These are phyloP conservation scores for Istiophorus platypterus DNA, from an alignment of 2,113 vertebrate genomes.

Conservation along the genomic window DNA sequence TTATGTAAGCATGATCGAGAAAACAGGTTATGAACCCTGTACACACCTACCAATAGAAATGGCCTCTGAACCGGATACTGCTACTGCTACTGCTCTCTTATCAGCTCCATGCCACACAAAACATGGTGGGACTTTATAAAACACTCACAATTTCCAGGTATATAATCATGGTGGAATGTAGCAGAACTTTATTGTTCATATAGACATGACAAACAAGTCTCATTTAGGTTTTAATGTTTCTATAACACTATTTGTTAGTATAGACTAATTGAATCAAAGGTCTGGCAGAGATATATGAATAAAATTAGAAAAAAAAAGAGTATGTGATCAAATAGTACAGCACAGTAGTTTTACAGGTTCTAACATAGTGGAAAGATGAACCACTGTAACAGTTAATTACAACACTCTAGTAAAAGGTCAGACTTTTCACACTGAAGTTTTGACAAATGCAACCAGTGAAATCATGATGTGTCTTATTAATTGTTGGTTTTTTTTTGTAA, in stretches of 20 bases:
- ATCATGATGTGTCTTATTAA: background rate
- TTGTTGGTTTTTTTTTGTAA: background rate
- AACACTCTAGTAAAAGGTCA: background rate
- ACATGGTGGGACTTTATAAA: background rate
- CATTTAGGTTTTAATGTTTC: background rate
- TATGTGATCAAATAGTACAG: background rate
- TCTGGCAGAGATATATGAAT: too few species aligned
- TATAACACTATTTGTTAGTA: background rate
- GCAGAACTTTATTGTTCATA: too few species aligned
- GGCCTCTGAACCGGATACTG: background rate
- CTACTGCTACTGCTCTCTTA: background rate
- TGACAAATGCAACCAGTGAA: background rate
- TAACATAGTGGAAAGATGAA: background rate
- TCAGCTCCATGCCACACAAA: background rate
- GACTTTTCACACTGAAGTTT: background rate
- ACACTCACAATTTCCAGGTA: background rate
- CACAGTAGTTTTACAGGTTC: background rate
- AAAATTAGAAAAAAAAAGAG: too few species aligned
- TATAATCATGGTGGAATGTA: constrained; percentile 25
- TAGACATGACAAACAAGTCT: too few species aligned
- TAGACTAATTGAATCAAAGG: background rate
- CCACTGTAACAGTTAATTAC: too few species aligned
- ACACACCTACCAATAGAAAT: background rate
- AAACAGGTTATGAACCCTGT: background rate
- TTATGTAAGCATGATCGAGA: too few species aligned